Percentiles rank a stretch among this genome's conserved stretches.
Conservation (phyloP, 2,797 vertebrate genomes). For the Oceanodroma leucorhoa region DNA sequence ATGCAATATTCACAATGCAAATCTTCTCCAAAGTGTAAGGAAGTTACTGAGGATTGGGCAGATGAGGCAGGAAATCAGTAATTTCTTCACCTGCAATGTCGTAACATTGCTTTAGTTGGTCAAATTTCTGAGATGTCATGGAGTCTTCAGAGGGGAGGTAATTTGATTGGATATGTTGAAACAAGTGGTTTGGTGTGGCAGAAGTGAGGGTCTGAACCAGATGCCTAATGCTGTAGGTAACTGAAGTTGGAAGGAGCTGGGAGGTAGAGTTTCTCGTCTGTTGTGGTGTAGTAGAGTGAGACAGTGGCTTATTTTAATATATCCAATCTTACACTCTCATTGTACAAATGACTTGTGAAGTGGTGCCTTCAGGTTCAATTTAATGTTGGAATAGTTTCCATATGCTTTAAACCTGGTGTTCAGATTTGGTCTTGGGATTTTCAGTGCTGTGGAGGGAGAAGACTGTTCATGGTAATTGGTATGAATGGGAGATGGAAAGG, state of each 20-base stretch:
- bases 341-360: background rate
- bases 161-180: background rate
- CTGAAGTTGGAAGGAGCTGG: background rate
- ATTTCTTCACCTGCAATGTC: background rate
- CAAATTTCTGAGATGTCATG: background rate
- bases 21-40: background rate
- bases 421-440: background rate
- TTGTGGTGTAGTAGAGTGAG: background rate
- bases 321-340: accelerated
- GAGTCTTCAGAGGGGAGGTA: background rate
- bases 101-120: background rate
- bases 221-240: background rate
- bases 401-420: background rate
- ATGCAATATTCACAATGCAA: background rate
- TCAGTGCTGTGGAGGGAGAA: background rate
- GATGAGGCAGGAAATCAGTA: background rate
- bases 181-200: background rate
- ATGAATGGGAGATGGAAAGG: background rate
- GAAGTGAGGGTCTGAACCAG: background rate
- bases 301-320: background rate
- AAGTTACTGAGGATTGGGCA: background rate
- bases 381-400: background rate
- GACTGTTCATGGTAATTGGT: background rate
- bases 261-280: background rate
- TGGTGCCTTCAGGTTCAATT: background rate